Conservation (phyloP, 2,113 vertebrate genomes). For the Pleuronectes platessa region DNA sequence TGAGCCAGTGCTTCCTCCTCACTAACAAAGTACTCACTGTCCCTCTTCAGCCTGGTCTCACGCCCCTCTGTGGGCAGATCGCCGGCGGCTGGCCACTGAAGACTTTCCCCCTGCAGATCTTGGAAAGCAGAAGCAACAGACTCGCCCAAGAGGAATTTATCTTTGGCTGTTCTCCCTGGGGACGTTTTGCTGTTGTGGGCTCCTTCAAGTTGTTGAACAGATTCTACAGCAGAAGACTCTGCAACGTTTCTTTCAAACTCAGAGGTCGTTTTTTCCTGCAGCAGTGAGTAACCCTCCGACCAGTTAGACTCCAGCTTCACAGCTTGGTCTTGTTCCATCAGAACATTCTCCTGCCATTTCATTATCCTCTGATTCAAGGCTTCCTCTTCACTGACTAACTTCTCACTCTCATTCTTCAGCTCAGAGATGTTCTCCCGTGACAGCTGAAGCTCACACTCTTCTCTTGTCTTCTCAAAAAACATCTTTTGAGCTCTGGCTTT, state of each 20-base stretch:
- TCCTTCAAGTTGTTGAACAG: conserved; percentile 17
- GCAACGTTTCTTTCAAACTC: conserved; percentile 9
- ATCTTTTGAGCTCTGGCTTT: conserved; percentile 55
- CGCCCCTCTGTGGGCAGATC: conserved; percentile 56
- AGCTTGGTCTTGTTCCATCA: conserved; percentile 73
- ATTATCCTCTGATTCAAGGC: conserved; percentile 81
- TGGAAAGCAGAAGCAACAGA: conserved; percentile 27
- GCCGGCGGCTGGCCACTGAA: conserved; percentile 28
- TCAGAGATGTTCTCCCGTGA: conserved; percentile 80
- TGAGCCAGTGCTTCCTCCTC: conserved; percentile 81
- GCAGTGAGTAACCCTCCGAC: conserved; percentile 45
- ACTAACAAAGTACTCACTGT: conserved; percentile 80
- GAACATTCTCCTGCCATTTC: conserved; percentile 83
- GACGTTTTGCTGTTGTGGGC: conserved; percentile 1
- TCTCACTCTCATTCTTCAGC: conserved; percentile 74
- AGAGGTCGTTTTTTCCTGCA: conserved; percentile 17
- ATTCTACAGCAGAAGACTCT: conserved; percentile 2
- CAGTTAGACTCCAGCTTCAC: conserved; percentile 58
- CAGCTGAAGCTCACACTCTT: conserved; percentile 75
- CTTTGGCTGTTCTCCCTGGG: conserved; percentile 17
- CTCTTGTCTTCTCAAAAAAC: conserved; percentile 61
- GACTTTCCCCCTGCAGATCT: conserved; percentile 23
- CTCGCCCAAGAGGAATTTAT: conserved; percentile 30
- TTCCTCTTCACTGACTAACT: conserved; percentile 79
- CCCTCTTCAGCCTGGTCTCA: conserved; percentile 71